Evolutionary conservation across 1,140 invertebrate genomes (phyloP).

Genomic region (Tetragnatha versicolor): DNA sequence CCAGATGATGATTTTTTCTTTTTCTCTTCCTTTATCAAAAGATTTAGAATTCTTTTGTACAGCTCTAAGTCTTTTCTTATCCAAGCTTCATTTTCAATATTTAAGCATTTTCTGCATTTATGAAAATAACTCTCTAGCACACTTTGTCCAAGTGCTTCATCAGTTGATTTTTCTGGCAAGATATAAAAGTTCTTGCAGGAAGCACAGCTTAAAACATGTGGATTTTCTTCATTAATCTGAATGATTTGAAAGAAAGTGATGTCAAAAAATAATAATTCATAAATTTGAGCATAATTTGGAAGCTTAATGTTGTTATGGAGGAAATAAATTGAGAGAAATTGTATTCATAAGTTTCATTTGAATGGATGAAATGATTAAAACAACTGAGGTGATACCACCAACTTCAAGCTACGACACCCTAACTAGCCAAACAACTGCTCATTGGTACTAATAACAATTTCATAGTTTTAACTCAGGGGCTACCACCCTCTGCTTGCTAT

Average conservation of each 20-base stretch:
- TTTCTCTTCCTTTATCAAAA: slow-evolving; percentile 30
- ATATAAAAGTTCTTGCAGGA: slow-evolving; percentile 33
- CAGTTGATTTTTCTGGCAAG: slow-evolving; percentile 1
- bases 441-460: no score
- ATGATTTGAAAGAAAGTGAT: neutral
- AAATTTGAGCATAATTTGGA: no score
- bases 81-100: slow-evolving; percentile 51
- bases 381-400: no score
- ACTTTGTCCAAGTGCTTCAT: slow-evolving; percentile 16
- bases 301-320: no score
- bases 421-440: no score
- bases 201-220: slow-evolving; percentile 34
- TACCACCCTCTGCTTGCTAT: no score
- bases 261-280: neutral
- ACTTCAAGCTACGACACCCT: no score
- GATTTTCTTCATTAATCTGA: no score
- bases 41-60: slow-evolving; percentile 37
- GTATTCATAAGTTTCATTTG: no score
- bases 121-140: neutral
- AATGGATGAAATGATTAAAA: no score
- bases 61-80: slow-evolving; percentile 46
- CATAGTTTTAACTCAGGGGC: no score
- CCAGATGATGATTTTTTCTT: slow-evolving; percentile 3
- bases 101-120: slow-evolving; percentile 33
- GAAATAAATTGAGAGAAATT: no score